Percentiles rank a stretch among this genome's conserved stretches.
Evolutionary conservation across 1,140 invertebrate genomes (phyloP).

Genomic region (Drosophila malerkotliana): DNA sequence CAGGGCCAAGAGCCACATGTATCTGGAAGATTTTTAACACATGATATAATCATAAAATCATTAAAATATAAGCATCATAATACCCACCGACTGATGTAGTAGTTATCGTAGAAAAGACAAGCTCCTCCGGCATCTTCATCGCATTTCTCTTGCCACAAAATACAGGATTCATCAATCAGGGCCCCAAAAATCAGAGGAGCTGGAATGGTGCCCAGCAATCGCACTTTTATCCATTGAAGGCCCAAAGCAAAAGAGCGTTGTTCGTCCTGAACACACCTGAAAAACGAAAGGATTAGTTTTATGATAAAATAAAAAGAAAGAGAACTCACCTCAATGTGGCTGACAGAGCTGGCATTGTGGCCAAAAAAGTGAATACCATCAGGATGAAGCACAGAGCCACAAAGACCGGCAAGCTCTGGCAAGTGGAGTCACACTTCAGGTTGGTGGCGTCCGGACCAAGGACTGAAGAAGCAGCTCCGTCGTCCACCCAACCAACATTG

Average conservation of each 20-base stretch:
- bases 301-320: background rate
- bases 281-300: background rate
- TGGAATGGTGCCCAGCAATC: conserved; percentile 92
- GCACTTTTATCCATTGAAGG: conserved; percentile 93
- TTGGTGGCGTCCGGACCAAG: conserved; percentile 50
- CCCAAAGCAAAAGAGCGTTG: conserved; percentile 94
- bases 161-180: conserved; percentile 92
- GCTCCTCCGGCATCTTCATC: conserved; percentile 85
- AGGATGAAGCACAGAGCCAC: conserved; percentile 88
- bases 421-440: conserved; percentile 86
- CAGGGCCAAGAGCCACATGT: conserved; percentile 88
- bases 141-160: conserved; percentile 89
- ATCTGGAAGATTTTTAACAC: conserved; percentile 83
- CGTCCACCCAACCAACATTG: conserved; percentile 17
- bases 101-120: conserved; percentile 89
- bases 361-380: conserved; percentile 91
- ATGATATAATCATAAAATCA: background rate
- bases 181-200: conserved; percentile 93
- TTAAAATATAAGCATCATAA: background rate
- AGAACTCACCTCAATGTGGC: conserved; percentile 88
- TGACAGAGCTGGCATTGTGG: conserved; percentile 91
- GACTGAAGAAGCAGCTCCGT: background rate
- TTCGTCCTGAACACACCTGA: conserved; percentile 91
- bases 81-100: conserved; percentile 88
- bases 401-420: conserved; percentile 88